Percentiles rank a stretch among this genome's conserved stretches.
Conservation (phyloP, 2,797 vertebrate species). For the Diplodus sargus region DNA sequence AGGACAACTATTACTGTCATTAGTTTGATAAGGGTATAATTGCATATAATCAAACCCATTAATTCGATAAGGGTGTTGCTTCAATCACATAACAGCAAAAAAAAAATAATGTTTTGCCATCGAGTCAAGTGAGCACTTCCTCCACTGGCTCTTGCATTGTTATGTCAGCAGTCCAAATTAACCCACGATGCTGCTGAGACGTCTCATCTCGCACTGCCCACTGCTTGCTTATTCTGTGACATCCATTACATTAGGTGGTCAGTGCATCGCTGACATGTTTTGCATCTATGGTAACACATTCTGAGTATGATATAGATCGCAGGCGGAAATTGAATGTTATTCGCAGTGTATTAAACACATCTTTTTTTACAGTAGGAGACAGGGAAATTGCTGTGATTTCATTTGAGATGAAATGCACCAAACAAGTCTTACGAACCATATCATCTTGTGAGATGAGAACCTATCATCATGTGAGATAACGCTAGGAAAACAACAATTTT, state of each 20-base stretch:
- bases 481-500: not conserved
- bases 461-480: slow-evolving; percentile 12
- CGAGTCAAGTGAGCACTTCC: slow-evolving; percentile 13
- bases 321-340: slow-evolving; percentile 39
- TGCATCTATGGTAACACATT: slow-evolving; percentile 33
- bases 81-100: slow-evolving; percentile 35
- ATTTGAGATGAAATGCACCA: slow-evolving; percentile 38
- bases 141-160: slow-evolving; percentile 6
- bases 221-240: slow-evolving; percentile 3
- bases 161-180: slow-evolving; percentile 25
- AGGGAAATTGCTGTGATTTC: slow-evolving; percentile 38
- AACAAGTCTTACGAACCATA: slow-evolving; percentile 34
- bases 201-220: slow-evolving; percentile 5
- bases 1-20: slow-evolving; percentile 19
- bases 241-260: slow-evolving; percentile 11
- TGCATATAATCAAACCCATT: slow-evolving; percentile 40
- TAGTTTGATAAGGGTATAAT: slow-evolving; percentile 45
- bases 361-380: slow-evolving; percentile 29
- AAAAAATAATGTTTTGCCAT: slow-evolving; percentile 9
- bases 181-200: slow-evolving; percentile 2
- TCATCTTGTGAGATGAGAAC: slow-evolving; percentile 12
- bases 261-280: slow-evolving; percentile 6
- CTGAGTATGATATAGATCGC: slow-evolving; percentile 9
- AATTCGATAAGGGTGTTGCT: slow-evolving; percentile 35
- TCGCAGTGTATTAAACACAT: slow-evolving; percentile 60